These are phyloP conservation scores for Dicrostonyx torquatus DNA, from an alignment of 2,797 vertebrate species.

Conservation along the genomic window DNA sequence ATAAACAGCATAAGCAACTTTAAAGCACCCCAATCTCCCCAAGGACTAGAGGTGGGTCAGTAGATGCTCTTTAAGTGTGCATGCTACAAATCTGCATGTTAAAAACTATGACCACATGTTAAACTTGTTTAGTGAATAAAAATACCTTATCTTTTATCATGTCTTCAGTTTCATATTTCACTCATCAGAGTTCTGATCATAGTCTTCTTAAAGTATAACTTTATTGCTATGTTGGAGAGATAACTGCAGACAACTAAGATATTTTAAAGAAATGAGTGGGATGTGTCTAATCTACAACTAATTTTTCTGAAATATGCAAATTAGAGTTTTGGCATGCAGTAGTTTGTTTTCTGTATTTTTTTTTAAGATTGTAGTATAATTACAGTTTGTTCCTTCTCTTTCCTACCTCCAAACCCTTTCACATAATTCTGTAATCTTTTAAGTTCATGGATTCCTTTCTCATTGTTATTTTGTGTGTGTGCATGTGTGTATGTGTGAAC, in stretches of 20 bases:
- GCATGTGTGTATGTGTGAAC: background rate
- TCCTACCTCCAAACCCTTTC: background rate
- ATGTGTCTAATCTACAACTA: background rate
- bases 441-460: background rate
- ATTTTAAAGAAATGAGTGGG: background rate
- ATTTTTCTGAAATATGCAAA: background rate
- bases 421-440: background rate
- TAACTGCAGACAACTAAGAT: background rate
- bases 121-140: background rate
- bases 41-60: fast-evolving
- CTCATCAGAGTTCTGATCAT: background rate
- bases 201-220: background rate
- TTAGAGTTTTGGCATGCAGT: background rate
- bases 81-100: background rate
- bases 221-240: background rate
- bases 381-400: background rate
- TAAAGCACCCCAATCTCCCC: fast-evolving
- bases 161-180: background rate
- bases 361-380: background rate
- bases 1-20: fast-evolving
- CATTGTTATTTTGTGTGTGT: background rate
- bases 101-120: background rate
- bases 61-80: fast-evolving
- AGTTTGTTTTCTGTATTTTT: background rate
- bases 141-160: background rate